These are phyloP conservation scores for Lepidocolaptes lacrymiger DNA, from an alignment of 2,797 vertebrate species.

Conservation along the genomic window DNA sequence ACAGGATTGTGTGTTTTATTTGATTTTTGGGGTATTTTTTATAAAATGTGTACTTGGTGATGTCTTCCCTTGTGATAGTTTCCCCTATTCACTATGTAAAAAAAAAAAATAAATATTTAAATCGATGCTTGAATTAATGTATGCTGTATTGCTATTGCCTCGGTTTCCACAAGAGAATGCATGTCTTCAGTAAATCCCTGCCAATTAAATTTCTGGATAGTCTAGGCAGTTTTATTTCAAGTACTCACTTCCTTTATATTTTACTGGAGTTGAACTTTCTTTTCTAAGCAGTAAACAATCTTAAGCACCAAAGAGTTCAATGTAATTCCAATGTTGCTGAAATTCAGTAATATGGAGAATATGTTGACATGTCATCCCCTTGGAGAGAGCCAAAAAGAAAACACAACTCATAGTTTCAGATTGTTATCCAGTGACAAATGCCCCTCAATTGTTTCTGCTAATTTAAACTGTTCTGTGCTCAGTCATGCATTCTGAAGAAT, in stretches of 20 bases:
- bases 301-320: neutral
- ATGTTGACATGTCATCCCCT: neutral
- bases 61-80: neutral
- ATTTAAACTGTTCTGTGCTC: neutral
- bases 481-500: neutral
- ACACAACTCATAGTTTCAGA: neutral
- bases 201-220: neutral
- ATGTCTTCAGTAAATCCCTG: neutral
- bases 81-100: neutral
- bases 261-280: neutral
- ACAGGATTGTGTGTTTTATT: neutral
- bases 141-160: neutral
- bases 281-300: neutral
- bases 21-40: accelerated
- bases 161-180: neutral
- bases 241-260: neutral
- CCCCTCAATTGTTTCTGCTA: neutral
- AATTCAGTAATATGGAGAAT: neutral
- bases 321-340: neutral
- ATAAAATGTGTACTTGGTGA: neutral
- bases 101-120: neutral
- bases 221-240: neutral
- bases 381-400: neutral
- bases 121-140: neutral
- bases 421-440: neutral